phyloP scores from a whole-genome alignment of 2,797 vertebrate species.

The Varecia variegata region DNA sequence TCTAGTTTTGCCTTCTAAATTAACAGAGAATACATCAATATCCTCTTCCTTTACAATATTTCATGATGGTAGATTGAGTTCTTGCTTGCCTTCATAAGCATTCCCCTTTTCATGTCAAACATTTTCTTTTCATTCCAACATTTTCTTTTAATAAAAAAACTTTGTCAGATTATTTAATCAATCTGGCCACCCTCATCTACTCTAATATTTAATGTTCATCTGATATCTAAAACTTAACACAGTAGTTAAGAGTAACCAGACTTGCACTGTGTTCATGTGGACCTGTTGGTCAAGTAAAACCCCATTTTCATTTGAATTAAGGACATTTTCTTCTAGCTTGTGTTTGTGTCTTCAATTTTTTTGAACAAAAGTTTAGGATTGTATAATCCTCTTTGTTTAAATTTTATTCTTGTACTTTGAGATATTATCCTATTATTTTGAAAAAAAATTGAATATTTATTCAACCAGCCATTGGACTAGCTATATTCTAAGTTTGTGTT shows the following conservation, averaged over 20 bases:
- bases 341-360: background rate
- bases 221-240: background rate
- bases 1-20: background rate
- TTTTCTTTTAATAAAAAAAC: background rate
- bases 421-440: background rate
- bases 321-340: background rate
- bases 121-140: background rate
- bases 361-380: background rate
- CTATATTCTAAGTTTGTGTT: background rate
- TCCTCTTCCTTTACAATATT: background rate
- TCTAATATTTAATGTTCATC: background rate
- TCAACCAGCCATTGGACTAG: background rate
- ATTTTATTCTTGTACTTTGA: background rate
- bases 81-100: background rate
- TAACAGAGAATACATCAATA: background rate
- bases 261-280: background rate
- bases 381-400: background rate
- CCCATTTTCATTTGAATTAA: constrained; percentile 6
- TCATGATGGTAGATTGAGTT: background rate
- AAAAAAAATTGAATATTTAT: constrained; percentile 11
- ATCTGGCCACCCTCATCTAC: background rate
- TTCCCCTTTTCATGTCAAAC: background rate
- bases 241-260: background rate
- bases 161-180: background rate
- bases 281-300: background rate